Percentiles rank a stretch among this genome's conserved stretches.
phyloP scores from a whole-genome alignment of 2,888 invertebrate species.

The Spodoptera picta region DNA sequence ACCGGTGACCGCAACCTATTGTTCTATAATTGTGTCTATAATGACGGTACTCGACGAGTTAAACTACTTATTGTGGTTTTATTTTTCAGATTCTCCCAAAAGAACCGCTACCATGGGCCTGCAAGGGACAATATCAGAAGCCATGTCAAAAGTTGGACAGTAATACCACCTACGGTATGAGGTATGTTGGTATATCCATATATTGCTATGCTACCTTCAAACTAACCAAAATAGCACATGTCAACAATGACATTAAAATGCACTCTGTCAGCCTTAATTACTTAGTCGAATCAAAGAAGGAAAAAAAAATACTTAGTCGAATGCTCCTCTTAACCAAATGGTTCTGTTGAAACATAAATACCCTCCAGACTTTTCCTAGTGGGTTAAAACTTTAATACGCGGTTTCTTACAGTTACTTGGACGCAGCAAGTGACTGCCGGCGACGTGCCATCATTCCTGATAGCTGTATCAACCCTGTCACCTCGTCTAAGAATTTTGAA shows the following conservation, averaged over 20 bases:
- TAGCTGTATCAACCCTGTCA: slow-evolving; percentile 76
- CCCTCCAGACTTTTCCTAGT: background rate
- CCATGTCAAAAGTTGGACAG: slow-evolving; percentile 78
- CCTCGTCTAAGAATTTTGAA: slow-evolving; percentile 78
- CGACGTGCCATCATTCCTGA: slow-evolving; percentile 78
- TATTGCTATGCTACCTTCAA: background rate
- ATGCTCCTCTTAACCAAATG: background rate
- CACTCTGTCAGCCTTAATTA: too few species aligned
- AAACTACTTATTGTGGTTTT: too few species aligned
- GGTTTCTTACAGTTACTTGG: slow-evolving; percentile 69
- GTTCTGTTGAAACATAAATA: background rate
- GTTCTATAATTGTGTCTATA: too few species aligned
- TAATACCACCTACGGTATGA: slow-evolving; percentile 80
- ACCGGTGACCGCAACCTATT: too few species aligned
- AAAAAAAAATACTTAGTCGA: too few species aligned
- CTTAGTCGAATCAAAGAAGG: too few species aligned
- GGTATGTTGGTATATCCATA: slow-evolving; percentile 59
- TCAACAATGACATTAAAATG: too few species aligned
- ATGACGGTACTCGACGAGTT: too few species aligned
- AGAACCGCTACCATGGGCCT: slow-evolving; percentile 81
- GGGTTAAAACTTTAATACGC: background rate
- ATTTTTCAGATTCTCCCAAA: slow-evolving; percentile 72
- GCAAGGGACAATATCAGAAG: slow-evolving; percentile 79
- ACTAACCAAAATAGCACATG: too few species aligned
- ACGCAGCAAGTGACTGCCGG: slow-evolving; percentile 78